Evolutionary conservation across 1,140 invertebrate species (phyloP), one percentile per base, ranked within the genome.

Genomic region (Drosophila sp.): DNA sequence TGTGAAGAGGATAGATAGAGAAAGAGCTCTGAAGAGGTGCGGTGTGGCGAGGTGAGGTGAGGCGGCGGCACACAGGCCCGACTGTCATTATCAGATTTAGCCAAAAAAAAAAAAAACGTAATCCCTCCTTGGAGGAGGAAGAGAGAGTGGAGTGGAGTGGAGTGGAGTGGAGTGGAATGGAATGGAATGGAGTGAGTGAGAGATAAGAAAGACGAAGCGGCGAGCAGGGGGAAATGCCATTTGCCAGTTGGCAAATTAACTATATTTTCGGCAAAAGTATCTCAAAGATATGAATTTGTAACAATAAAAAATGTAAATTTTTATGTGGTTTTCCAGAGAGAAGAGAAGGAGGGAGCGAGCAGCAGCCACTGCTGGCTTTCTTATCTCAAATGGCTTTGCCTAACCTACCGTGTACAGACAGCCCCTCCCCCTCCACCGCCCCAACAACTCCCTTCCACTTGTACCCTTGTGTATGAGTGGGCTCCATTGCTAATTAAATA

Each of bases 271-370:
- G n/a, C n/a, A 68, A 76, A 68, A 65, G 61, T 76, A 76, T 76
- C 74, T 76, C 62, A 70, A 11, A 78, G 76, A 78, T 78, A 78
- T 74, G 74, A 23, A 58, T 58, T 58, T 58, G 56, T 35, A 58
- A 35, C 56, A 32, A 78, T 75, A 75, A 74, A 78, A 78, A 78
- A 78, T 78, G 76, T 70, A 77, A 77, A 77, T 77, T 76, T 69
- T 66, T 58, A 32, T 47, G 61, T 65, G 61, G 61, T 65, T 69
- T 73, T 60, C 7, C 25, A 3, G n/a, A n/a, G 27, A 2, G 7
- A 25, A 17, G 3, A 27, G 44, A 23, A 27, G 44, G 41, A 25
- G 2, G 25, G 23, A 27, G 8, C 6, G 11, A n/a, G 40, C 4
- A n/a, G 23, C 23, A 25, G 23, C 23, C 27, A 25, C 25, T 50